Percentiles rank a stretch among this genome's conserved stretches.
phyloP scores from a whole-genome alignment of 2,888 invertebrate genomes.

The Onchidella celtica region DNA sequence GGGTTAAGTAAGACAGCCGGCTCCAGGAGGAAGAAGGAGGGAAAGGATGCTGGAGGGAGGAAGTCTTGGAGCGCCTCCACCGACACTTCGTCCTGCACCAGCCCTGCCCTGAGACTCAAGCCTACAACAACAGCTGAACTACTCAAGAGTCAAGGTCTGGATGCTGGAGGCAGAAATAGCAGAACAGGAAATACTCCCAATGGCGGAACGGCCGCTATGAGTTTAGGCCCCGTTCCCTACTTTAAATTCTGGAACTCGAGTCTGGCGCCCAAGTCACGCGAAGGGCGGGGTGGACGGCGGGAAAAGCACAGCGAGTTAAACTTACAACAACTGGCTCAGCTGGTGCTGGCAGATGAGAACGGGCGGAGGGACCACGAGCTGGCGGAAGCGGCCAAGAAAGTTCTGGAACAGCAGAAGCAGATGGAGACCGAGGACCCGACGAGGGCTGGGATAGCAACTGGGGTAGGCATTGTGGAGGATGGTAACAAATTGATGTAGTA shows the following conservation, averaged over 20 bases:
- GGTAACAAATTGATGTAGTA: no score
- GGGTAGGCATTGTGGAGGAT: constrained; percentile 21
- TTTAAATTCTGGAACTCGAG: constrained; percentile 55
- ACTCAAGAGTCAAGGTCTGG: background rate
- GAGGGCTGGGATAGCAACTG: background rate
- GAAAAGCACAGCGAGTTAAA: constrained; percentile 20
- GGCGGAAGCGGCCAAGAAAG: constrained; percentile 30
- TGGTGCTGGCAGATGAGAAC: constrained; percentile 44
- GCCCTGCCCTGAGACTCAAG: constrained; percentile 4
- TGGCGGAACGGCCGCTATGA: background rate
- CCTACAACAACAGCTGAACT: background rate
- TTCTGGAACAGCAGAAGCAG: constrained; percentile 19
- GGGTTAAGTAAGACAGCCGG: constrained; percentile 13
- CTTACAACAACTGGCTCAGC: constrained; percentile 46
- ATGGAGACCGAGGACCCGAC: background rate
- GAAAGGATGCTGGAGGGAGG: background rate
- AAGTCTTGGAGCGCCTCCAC: constrained; percentile 42
- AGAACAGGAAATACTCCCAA: background rate
- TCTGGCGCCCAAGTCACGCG: constrained; percentile 21
- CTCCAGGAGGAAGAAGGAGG: background rate
- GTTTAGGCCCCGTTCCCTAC: constrained; percentile 44
- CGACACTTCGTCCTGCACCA: constrained; percentile 1
- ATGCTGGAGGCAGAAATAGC: background rate
- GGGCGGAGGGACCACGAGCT: constrained; percentile 5
- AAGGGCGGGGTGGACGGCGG: background rate